A percentile compares a stretch with the other conserved stretches of the same genome.
Conservation (phyloP, 2,113 vertebrate genomes). For the Vulpes ferrilata region DNA sequence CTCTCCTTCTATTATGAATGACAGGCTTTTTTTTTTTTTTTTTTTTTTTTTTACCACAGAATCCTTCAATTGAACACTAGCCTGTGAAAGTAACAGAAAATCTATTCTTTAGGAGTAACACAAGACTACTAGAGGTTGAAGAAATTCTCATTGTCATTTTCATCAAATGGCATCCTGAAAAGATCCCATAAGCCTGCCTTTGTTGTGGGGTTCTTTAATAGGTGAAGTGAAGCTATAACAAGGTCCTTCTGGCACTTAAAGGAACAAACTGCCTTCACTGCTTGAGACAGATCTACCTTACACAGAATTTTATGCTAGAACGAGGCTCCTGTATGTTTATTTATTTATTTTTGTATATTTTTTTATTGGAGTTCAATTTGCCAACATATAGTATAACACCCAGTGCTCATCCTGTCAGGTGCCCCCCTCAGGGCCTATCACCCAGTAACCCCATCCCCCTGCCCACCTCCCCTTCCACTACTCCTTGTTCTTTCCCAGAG, state of each 20-base stretch:
- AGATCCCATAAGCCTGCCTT: neutral
- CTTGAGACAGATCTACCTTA: neutral
- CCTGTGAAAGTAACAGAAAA: conserved; percentile 32
- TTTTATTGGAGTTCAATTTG: too few relatives aligned
- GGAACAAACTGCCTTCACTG: neutral
- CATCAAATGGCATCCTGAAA: neutral
- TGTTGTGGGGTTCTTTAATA: neutral
- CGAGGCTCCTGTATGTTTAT: neutral
- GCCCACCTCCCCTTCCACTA: too few relatives aligned
- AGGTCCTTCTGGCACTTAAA: conserved; percentile 20
- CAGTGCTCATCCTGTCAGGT: too few relatives aligned
- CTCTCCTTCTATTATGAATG: neutral
- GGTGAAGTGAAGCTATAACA: neutral
- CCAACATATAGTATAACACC: too few relatives aligned
- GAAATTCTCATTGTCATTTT: conserved; percentile 38
- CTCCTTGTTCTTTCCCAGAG: too few relatives aligned
- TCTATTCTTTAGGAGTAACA: conserved; percentile 19
- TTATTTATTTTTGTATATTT: too few relatives aligned
- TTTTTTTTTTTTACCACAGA: neutral
- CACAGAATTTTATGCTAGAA: neutral
- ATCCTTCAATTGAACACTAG: neutral
- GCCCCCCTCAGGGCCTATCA: too few relatives aligned
- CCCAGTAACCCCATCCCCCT: too few relatives aligned
- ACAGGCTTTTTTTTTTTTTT: neutral
- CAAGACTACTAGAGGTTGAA: neutral